These are phyloP conservation scores for Eospalax fontanierii DNA, from an alignment of 2,797 vertebrate species.

Conservation along the genomic window DNA sequence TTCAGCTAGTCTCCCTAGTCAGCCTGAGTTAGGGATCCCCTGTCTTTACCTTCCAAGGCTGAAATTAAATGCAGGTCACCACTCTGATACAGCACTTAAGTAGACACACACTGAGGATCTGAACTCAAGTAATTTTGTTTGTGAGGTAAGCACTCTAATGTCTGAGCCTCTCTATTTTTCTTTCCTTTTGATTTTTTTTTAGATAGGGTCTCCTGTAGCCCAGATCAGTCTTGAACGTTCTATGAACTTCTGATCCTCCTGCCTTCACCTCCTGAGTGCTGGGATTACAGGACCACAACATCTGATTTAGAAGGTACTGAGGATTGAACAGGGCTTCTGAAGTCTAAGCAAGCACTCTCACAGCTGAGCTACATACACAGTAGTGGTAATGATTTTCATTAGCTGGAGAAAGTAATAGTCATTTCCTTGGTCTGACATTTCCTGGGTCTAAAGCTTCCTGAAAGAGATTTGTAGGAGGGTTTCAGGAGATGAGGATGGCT, in stretches of 20 bases:
- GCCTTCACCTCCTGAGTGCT: not conserved
- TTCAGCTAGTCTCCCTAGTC: too few relatives aligned
- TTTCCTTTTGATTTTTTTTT: not conserved
- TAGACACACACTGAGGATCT: too few relatives aligned
- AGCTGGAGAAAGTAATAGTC: not conserved
- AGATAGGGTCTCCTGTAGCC: not conserved
- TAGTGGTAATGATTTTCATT: not conserved
- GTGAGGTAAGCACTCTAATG: not conserved
- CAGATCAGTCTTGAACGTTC: not conserved
- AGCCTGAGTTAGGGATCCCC: not conserved
- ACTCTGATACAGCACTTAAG: not conserved
- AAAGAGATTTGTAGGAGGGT: not conserved
- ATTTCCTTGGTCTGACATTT: not conserved
- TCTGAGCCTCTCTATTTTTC: not conserved
- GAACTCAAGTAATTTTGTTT: not conserved
- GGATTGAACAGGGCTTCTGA: not conserved
- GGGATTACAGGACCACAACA: not conserved
- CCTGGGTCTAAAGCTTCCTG: not conserved
- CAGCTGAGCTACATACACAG: too few relatives aligned
- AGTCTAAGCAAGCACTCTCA: not conserved
- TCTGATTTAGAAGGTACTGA: not conserved
- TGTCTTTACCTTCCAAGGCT: not conserved
- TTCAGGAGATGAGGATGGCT: not conserved
- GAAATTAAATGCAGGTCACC: not conserved
- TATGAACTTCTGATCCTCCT: not conserved